Conservation (phyloP, 2,797 vertebrate species). For the Acanthurus tractus region DNA sequence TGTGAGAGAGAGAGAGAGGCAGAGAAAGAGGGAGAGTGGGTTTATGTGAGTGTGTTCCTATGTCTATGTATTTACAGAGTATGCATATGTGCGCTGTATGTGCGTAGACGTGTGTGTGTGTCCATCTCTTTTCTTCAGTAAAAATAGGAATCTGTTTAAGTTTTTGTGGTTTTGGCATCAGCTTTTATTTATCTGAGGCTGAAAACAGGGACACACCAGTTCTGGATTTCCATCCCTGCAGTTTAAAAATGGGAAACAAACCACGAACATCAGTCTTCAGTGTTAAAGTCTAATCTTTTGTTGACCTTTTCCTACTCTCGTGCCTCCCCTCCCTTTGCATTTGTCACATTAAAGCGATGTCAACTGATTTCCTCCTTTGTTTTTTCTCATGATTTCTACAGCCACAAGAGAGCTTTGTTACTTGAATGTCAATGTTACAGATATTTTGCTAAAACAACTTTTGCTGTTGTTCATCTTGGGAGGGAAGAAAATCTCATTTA, state of each 20-base stretch:
- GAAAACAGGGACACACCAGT: background rate
- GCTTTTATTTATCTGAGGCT: background rate
- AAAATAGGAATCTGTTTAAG: background rate
- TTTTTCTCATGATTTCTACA: background rate
- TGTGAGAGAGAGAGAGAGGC: background rate
- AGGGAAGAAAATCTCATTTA: background rate
- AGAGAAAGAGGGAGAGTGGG: background rate
- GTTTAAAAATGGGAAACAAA: too few relatives aligned
- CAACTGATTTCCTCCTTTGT: background rate
- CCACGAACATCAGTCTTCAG: background rate
- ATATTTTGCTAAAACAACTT: background rate
- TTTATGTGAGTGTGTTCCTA: background rate
- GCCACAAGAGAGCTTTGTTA: background rate
- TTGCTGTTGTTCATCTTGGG: background rate
- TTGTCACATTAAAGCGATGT: background rate
- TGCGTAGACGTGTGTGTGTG: background rate
- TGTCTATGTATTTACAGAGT: background rate
- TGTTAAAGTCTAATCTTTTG: background rate
- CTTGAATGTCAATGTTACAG: background rate
- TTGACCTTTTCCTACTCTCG: background rate
- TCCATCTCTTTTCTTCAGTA: background rate
- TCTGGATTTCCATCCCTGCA: too few relatives aligned
- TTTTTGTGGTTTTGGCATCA: background rate
- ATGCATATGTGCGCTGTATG: background rate
- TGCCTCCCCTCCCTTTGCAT: too few relatives aligned